These are phyloP conservation scores for Platichthys stellatus DNA, from an alignment of 2,113 vertebrate species.

Conservation along the genomic window DNA sequence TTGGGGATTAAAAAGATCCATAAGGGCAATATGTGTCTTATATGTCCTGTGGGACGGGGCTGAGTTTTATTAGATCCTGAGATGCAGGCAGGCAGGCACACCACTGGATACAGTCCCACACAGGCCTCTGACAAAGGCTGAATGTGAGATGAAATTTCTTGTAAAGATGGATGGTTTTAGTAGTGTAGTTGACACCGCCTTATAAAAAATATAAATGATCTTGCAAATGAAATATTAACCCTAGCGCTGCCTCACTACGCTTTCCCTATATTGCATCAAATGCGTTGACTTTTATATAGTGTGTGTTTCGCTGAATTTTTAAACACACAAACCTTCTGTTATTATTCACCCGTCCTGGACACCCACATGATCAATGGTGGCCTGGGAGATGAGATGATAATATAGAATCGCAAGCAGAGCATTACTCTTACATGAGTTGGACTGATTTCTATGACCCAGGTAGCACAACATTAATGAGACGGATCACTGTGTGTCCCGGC, in stretches of 20 bases:
- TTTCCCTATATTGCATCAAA: conserved; percentile 16
- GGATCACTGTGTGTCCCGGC: conserved; percentile 38
- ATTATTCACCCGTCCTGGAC: conserved; percentile 43
- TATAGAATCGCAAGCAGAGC: conserved; percentile 35
- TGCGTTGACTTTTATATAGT: conserved; percentile 8
- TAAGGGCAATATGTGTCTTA: conserved; percentile 37
- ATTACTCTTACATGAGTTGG: conserved; percentile 47
- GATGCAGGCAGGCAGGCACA: conserved; percentile 22
- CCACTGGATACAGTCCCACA: conserved; percentile 39
- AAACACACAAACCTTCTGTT: conserved; percentile 44
- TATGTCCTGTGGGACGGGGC: conserved; percentile 42
- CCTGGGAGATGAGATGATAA: conserved; percentile 38
- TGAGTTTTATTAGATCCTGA: conserved; percentile 62
- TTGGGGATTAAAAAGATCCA: conserved; percentile 64
- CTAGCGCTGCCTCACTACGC: conserved; percentile 8
- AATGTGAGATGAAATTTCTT: conserved; percentile 58
- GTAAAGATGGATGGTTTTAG: conserved; percentile 66
- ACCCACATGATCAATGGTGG: conserved; percentile 33
- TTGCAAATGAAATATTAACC: conserved; percentile 64
- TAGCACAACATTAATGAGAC: conserved; percentile 50
- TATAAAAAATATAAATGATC: conserved; percentile 60
- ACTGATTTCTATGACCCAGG: conserved; percentile 24
- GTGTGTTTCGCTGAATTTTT: conserved; percentile 52
- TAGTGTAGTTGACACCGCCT: conserved; percentile 36
- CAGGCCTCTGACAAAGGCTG: conserved; percentile 36